Percentiles rank a stretch among this genome's conserved stretches.
Conservation (phyloP, 2,888 invertebrate species). For the Dynastes hyllus region DNA sequence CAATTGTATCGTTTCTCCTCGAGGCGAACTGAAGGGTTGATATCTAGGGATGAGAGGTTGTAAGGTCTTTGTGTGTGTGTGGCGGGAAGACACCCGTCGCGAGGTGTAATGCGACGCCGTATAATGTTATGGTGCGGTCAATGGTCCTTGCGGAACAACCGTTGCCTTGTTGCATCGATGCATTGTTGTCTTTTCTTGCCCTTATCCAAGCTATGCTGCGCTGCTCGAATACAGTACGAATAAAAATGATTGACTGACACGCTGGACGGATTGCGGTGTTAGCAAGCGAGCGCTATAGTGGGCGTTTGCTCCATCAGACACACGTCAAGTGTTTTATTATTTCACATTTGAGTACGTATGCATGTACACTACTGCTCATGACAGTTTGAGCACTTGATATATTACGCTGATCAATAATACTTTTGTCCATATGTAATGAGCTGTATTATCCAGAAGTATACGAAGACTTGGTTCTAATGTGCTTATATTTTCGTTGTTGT, state of each 20-base stretch:
- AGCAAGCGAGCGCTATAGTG: constrained; percentile 1
- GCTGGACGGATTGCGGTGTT: constrained; percentile 13
- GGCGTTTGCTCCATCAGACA: constrained; percentile 29
- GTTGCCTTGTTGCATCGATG: constrained; percentile 25
- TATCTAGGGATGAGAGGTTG: not conserved
- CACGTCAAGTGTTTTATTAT: constrained; percentile 22
- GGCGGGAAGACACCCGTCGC: constrained; percentile 21
- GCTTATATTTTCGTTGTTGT: too few relatives aligned
- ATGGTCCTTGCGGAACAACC: constrained; percentile 28
- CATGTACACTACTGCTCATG: not conserved
- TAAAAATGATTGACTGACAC: constrained; percentile 40
- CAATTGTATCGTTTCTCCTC: constrained; percentile 12
- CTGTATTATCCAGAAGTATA: too few relatives aligned
- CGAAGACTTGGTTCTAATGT: too few relatives aligned
- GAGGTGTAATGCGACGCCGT: not conserved
- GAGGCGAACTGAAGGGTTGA: constrained; percentile 5
- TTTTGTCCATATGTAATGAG: too few relatives aligned
- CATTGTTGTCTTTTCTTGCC: constrained; percentile 11
- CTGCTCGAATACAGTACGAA: not conserved
- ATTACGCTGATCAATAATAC: too few relatives aligned
- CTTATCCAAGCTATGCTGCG: not conserved
- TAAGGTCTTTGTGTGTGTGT: not conserved
- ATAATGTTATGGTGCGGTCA: constrained; percentile 25
- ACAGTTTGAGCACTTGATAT: too few relatives aligned
- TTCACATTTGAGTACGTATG: constrained; percentile 1